Conservation (phyloP, 2,113 vertebrate species). For the Albula goreensis region DNA sequence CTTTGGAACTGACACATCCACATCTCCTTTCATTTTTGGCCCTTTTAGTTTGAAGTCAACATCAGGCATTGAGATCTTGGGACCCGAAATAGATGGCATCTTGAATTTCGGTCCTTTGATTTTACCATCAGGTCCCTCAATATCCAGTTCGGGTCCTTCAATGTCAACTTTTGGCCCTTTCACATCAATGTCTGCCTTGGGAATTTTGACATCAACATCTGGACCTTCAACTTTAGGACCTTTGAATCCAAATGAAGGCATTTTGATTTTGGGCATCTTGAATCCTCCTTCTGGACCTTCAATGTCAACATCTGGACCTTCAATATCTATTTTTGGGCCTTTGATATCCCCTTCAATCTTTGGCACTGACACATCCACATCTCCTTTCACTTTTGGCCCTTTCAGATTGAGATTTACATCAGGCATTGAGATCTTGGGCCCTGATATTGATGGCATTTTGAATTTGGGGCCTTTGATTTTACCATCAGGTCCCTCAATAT, state of each 20-base stretch:
- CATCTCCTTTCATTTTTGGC: slow-evolving; percentile 50
- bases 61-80: slow-evolving; percentile 59
- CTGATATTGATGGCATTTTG: slow-evolving; percentile 49
- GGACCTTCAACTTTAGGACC: slow-evolving; percentile 9
- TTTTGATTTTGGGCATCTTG: slow-evolving; percentile 54
- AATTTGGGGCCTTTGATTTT: slow-evolving; percentile 44
- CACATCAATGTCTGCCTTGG: slow-evolving; percentile 28
- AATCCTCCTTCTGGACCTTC: slow-evolving; percentile 47
- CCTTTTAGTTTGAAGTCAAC: slow-evolving; percentile 49
- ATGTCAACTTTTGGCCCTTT: slow-evolving; percentile 19
- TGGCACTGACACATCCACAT: slow-evolving; percentile 54
- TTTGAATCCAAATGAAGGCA: slow-evolving; percentile 59
- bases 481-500: slow-evolving; percentile 34
- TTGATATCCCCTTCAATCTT: slow-evolving; percentile 48
- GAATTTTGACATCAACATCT: neutral
- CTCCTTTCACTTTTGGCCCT: slow-evolving; percentile 30
- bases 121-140: neutral
- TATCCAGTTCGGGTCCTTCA: slow-evolving; percentile 4
- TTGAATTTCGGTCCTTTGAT: slow-evolving; percentile 67
- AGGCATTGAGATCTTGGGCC: slow-evolving; percentile 58
- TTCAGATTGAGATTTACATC: slow-evolving; percentile 46
- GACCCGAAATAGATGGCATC: slow-evolving; percentile 36
- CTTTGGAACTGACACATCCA: slow-evolving; percentile 44
- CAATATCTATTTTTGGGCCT: slow-evolving; percentile 39
- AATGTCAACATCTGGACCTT: slow-evolving; percentile 39